These are phyloP conservation scores for Oscheius sp. DNA, from an alignment of 2,888 invertebrate species.

Conservation along the genomic window DNA sequence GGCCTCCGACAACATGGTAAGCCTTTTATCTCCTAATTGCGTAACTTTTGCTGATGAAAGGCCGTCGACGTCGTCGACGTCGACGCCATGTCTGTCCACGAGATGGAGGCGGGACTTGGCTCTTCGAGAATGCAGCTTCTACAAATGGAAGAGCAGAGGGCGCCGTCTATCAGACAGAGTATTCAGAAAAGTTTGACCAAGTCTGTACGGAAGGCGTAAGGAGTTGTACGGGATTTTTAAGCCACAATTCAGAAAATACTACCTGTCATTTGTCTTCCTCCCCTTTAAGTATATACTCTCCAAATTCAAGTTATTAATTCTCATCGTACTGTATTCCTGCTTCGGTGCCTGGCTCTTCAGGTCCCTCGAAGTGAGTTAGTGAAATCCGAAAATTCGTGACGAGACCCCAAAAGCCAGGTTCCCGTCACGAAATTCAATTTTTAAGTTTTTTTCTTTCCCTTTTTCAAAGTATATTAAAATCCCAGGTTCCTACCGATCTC, in stretches of 20 bases:
- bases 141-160: conserved; percentile 52
- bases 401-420: no score
- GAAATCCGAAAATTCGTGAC: no score
- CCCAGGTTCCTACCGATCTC: conserved; percentile 62
- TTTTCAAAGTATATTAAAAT: neutral
- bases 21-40: conserved; percentile 17
- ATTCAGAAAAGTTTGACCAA: conserved; percentile 47
- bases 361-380: conserved; percentile 60
- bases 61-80: conserved; percentile 31
- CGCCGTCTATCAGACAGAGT: conserved; percentile 42
- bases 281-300: conserved; percentile 44
- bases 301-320: conserved; percentile 53
- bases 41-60: neutral
- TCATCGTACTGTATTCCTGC: conserved; percentile 66
- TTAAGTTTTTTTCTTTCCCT: no score
- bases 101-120: conserved; percentile 38
- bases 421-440: no score
- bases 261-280: conserved; percentile 42
- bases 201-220: conserved; percentile 49
- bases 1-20: conserved; percentile 38
- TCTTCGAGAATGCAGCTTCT: conserved; percentile 47
- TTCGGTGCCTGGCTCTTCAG: conserved; percentile 69
- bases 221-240: neutral
- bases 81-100: conserved; percentile 18
- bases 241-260: conserved; percentile 44